A percentile compares a stretch with the other conserved stretches of the same genome.
Evolutionary conservation across 37 sponge, comb jelly and placozoan species (phyloP).

Genomic region (Eunapius fragilis): DNA sequence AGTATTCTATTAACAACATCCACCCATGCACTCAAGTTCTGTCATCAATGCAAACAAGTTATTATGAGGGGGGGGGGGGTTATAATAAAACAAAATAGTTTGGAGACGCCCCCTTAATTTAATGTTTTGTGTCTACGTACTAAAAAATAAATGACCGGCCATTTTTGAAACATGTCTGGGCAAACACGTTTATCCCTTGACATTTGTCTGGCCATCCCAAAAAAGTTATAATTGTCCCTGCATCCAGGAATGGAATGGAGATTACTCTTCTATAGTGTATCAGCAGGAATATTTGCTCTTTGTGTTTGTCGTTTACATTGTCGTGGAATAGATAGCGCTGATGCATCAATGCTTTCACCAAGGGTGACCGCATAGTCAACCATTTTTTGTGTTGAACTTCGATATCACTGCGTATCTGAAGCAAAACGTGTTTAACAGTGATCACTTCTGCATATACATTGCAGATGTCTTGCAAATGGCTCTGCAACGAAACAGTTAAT

Average conservation of each 20-base stretch:
- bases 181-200: too few species aligned
- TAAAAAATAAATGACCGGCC: too few species aligned
- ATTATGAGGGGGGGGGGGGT: too few species aligned
- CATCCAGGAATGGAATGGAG: conserved; percentile 26
- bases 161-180: too few species aligned
- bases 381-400: conserved; percentile 12
- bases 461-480: conserved; percentile 25
- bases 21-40: too few species aligned
- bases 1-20: too few species aligned
- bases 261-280: conserved; percentile 37
- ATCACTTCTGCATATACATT: conserved; percentile 35
- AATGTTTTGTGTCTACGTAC: too few species aligned
- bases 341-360: conserved; percentile 25
- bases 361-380: conserved; percentile 23
- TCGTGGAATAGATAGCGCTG: conserved; percentile 38
- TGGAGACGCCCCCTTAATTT: too few species aligned
- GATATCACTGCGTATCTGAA: conserved; percentile 19
- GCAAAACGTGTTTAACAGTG: conserved; percentile 19
- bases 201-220: too few species aligned
- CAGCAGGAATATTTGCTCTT: conserved; percentile 54
- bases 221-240: conserved; percentile 25
- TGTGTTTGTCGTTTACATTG: conserved; percentile 12
- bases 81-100: too few species aligned
- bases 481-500: conserved; percentile 30
- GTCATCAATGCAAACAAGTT: too few species aligned